Percentiles rank a stretch among this genome's conserved stretches.
Conservation (phyloP, 2,888 invertebrate species). For the Phorcus lineatus region DNA sequence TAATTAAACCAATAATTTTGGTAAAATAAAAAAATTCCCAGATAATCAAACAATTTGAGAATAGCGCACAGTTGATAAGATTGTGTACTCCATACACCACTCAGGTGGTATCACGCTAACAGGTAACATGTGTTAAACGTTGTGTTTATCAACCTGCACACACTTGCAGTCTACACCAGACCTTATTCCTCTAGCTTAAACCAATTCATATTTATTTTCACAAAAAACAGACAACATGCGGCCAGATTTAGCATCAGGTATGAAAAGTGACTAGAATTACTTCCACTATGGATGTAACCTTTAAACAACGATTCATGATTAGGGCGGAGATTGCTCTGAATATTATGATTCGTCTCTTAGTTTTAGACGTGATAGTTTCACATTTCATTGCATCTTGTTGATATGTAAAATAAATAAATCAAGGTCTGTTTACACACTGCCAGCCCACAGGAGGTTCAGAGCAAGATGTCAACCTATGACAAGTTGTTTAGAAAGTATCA, state of each 20-base stretch:
- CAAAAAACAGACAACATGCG: not conserved
- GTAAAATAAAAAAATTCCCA: no score
- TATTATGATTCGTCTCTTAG: not conserved
- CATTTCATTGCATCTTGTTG: not conserved
- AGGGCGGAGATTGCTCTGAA: not conserved
- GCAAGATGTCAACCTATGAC: not conserved
- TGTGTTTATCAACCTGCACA: not conserved
- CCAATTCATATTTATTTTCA: not conserved
- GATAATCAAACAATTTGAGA: not conserved
- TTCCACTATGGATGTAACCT: not conserved
- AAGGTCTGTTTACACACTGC: not conserved
- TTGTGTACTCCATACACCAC: not conserved
- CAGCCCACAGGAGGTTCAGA: not conserved
- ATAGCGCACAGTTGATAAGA: not conserved
- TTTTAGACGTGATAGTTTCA: not conserved
- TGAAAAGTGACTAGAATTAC: not conserved
- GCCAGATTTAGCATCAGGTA: not conserved
- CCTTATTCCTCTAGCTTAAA: not conserved
- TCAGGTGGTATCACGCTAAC: not conserved
- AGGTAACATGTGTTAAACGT: not conserved
- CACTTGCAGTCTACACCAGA: not conserved
- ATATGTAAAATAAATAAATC: not conserved
- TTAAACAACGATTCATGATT: not conserved
- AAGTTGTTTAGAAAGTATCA: not conserved
- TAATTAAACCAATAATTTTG: no score